Evolutionary conservation across 2,797 vertebrate genomes (phyloP).

Genomic region (Epinephelus coioides): DNA sequence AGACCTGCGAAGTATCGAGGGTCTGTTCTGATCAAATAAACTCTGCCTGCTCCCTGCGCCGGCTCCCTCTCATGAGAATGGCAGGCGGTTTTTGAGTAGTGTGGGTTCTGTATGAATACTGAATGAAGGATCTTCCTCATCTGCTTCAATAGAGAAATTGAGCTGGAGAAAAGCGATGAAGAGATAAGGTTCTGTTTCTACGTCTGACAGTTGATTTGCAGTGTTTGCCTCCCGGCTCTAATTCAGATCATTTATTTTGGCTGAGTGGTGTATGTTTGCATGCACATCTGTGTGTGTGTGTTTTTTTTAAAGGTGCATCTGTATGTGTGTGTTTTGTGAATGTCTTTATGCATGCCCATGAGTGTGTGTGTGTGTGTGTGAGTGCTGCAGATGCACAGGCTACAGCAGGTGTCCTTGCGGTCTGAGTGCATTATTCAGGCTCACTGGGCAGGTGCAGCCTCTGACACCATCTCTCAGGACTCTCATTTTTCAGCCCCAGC

Average conservation of each 20-base stretch:
- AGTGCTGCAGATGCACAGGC: slow-evolving; percentile 69
- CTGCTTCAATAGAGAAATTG: slow-evolving; percentile 19
- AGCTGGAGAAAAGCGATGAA: slow-evolving; percentile 12
- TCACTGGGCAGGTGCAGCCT: slow-evolving; percentile 75
- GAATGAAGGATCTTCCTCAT: slow-evolving; percentile 51
- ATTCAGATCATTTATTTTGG: slow-evolving; percentile 65
- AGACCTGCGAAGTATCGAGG: slow-evolving; percentile 32
- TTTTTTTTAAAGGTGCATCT: slow-evolving; percentile 6
- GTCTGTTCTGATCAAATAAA: slow-evolving; percentile 61
- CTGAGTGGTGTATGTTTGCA: slow-evolving; percentile 15
- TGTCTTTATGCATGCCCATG: background rate
- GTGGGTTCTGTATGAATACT: slow-evolving; percentile 47
- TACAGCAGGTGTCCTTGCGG: slow-evolving; percentile 84
- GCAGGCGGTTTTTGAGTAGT: slow-evolving; percentile 17
- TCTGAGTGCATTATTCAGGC: slow-evolving; percentile 82
- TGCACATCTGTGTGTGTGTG: background rate
- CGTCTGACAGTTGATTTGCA: slow-evolving; percentile 47
- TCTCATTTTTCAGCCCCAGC: slow-evolving; percentile 75
- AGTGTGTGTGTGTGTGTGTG: slow-evolving; percentile 14
- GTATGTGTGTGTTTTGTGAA: slow-evolving; percentile 8
- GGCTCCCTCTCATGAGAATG: slow-evolving; percentile 37
- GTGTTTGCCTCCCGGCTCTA: slow-evolving; percentile 64
- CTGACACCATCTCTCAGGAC: slow-evolving; percentile 73
- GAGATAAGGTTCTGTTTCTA: slow-evolving; percentile 13
- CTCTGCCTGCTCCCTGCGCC: slow-evolving; percentile 20